Evolutionary conservation across 2,888 invertebrate species (phyloP), one percentile per base, ranked within the genome.

Genomic region (Cenopis cana): DNA sequence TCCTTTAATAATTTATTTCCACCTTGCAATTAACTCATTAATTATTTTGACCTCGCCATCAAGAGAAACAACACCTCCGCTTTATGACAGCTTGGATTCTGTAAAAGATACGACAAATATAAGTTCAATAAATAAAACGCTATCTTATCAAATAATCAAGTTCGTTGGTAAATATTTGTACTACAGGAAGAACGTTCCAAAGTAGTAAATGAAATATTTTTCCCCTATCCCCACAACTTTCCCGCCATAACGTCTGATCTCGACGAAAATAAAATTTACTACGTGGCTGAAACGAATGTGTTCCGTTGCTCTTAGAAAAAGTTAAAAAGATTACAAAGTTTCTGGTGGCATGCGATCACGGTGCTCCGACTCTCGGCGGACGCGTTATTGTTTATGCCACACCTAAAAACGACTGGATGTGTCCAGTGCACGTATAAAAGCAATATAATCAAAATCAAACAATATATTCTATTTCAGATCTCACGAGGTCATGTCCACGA

Each of bases 251-350:
- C 55, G 71, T 71, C 67, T 67, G 71, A 61, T 67, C 71, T 71
- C 70, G 67, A 56, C 71, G 70, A 71, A 74, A 74, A 65, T 72
- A 74, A 69, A 65, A 72, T 69, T 66, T 65, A 72, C 69, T 68
- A 72, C 66, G 59, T 74, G 77, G 78, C 68, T 77, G 81, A 83
- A 84, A 86, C 76, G 79, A 76, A 85, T 82, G 79, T 78, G 77
- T 77, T 75, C 73, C 74, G 75, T 78, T 81, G 78, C 78, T 78
- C 77, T 75, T 73, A 75, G 76, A 78, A 68, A 76, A 88, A 88
- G 83, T 87, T 89, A 81, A 85, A 86, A 86, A 87, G 86, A 88
- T 89, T 87, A 88, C 82, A 82, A 88, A 89, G 86, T 89, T 87
- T 77, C 61, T 69, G 74, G 65, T 77, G 75, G 77, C 79, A 73